Evolutionary conservation across 1,140 invertebrate species (phyloP), one percentile per base, ranked within the genome.

Genomic region (Penaeus chinensis): DNA sequence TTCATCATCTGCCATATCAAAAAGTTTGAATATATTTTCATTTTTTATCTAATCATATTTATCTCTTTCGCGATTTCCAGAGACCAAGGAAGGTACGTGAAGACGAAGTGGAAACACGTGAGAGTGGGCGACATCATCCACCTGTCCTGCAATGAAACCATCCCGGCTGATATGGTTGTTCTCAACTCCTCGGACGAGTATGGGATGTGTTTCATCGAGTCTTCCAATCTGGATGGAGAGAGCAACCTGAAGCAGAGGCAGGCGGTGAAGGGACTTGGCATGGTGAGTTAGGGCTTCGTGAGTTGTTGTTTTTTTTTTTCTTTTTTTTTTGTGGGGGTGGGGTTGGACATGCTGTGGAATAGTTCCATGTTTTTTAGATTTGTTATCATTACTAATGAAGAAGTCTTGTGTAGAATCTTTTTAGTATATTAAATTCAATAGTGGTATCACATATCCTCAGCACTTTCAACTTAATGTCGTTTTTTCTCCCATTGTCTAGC

Each of bases 231-330:
- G 90, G 99, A 99, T 92, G 99, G 99, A 19, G 99, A 99, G 93
- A 99, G 98, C n/a, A 99, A 99, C 94, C 93, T 99, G 74, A 99
- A 99, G 93, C 97, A 98, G 91, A 94, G 98, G 91, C 96, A 98
- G 92, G 96, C 97, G 1, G 95, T 96, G 20, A 93, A 94, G 80
- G 96, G 95, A 32, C 95, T 95, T 91, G 93, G 84, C 54, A 84
- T 90, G 89, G 89, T 90, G 61, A 61, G 89, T 71, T 32, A 2
- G 20, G 47, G 7, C n/a, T 27, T 19, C 65, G 2, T 3, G 24
- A 5, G 27, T 62, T 19, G 7, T 62, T 32, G 32, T 22, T 16
- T 65, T 66, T 19, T 13, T 10, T 16, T 7, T 27, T 27, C 54
- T 18, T 42, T 20, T 24, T 1, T 62, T 32, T 24, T 65, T n/a